Evolutionary conservation across 2,113 vertebrate species (phyloP).

Genomic region (Marmota monax): DNA sequence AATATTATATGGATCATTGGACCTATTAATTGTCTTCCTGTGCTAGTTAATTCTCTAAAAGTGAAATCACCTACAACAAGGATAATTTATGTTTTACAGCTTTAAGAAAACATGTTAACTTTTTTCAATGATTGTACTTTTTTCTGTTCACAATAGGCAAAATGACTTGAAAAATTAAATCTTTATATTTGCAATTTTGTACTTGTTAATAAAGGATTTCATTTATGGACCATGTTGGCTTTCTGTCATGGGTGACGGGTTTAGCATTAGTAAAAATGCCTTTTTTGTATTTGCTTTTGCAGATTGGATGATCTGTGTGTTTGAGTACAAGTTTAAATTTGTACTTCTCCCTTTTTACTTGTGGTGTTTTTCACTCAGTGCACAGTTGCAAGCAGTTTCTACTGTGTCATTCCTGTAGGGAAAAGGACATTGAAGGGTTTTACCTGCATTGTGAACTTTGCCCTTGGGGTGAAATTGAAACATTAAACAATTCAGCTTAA

Average conservation of each 20-base stretch:
- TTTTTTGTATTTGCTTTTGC: not conserved
- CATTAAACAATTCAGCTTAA: not conserved
- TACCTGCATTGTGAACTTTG: not conserved
- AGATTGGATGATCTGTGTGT: constrained; percentile 15
- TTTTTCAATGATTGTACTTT: constrained; percentile 80
- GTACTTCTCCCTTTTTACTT: not conserved
- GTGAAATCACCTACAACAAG: constrained; percentile 90
- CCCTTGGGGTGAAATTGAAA: not conserved
- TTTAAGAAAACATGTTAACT: constrained; percentile 48
- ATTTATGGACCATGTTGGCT: constrained; percentile 74
- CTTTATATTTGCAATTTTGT: constrained; percentile 83
- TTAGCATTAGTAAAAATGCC: constrained; percentile 74
- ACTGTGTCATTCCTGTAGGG: not conserved
- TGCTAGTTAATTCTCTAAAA: constrained; percentile 91
- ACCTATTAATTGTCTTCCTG: constrained; percentile 95
- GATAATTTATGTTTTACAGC: constrained; percentile 89
- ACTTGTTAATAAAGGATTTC: constrained; percentile 83
- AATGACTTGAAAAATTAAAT: constrained; percentile 88
- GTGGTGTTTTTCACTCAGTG: not conserved
- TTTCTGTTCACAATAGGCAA: constrained; percentile 83
- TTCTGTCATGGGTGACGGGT: constrained; percentile 70
- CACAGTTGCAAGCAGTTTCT: not conserved
- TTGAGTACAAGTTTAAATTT: constrained; percentile 61
- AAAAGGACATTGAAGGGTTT: not conserved
- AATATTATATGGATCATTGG: constrained; percentile 95